Evolutionary conservation across 2,797 vertebrate genomes (phyloP).

Genomic region (Anomalospiza imberbis): DNA sequence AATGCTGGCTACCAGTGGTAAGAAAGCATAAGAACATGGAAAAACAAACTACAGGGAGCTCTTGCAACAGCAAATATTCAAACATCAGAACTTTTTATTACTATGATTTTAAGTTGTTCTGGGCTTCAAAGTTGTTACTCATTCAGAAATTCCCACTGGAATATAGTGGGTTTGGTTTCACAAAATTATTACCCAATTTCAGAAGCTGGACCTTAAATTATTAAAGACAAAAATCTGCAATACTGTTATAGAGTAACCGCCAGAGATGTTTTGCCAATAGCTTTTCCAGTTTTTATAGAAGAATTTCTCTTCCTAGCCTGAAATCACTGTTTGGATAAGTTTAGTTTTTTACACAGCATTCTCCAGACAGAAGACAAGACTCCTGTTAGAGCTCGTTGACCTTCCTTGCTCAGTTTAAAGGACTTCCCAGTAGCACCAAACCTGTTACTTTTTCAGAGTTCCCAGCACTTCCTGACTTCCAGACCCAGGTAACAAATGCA

Average conservation of each 20-base stretch:
- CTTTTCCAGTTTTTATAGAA: not conserved
- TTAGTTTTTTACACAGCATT: not conserved
- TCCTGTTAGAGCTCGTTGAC: not conserved
- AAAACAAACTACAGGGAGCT: not conserved
- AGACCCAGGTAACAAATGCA: not conserved
- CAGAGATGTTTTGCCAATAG: not conserved
- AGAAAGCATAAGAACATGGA: not conserved
- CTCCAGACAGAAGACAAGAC: not conserved
- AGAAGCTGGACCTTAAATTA: not conserved
- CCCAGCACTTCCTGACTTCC: not conserved
- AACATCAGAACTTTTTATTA: not conserved
- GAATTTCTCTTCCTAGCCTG: not conserved
- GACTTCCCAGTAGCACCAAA: not conserved
- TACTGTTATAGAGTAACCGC: not conserved
- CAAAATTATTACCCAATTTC: not conserved
- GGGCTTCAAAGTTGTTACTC: not conserved
- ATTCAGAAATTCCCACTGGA: not conserved
- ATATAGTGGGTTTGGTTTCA: not conserved
- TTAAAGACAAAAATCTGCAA: not conserved
- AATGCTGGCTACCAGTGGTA: not conserved
- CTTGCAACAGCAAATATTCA: not conserved
- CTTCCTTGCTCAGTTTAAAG: not conserved
- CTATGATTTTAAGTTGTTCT: not conserved
- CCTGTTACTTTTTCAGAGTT: not conserved
- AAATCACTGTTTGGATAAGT: not conserved